These are phyloP conservation scores for Parazoanthus darwini DNA, from an alignment of 92 coral and sea anemone species.

Conservation along the genomic window DNA sequence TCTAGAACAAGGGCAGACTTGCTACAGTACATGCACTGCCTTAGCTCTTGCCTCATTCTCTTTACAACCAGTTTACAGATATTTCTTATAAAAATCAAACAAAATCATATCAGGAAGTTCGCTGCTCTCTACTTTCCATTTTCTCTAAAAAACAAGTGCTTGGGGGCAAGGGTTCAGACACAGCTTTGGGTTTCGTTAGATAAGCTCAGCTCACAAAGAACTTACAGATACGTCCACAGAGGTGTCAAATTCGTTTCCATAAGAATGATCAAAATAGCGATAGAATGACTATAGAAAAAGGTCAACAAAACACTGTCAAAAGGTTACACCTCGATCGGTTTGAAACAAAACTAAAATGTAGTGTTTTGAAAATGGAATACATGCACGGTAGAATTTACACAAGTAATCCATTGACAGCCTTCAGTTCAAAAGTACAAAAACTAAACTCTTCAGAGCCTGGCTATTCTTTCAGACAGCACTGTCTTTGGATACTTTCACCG, in stretches of 20 bases:
- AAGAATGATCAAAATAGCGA: not conserved
- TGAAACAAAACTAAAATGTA: not conserved
- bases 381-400: not conserved
- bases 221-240: not conserved
- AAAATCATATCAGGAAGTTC: too few relatives aligned
- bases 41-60: too few relatives aligned
- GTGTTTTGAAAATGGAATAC: too few relatives aligned
- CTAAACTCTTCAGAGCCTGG: not conserved
- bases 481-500: not conserved
- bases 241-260: constrained; percentile 4
- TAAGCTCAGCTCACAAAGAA: not conserved
- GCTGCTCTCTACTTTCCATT: not conserved
- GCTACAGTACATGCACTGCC: too few relatives aligned
- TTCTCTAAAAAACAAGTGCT: too few relatives aligned
- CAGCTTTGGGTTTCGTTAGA: not conserved
- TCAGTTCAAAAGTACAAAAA: too few relatives aligned
- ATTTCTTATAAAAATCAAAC: too few relatives aligned
- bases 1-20: too few relatives aligned
- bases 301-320: not conserved
- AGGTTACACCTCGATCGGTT: not conserved
- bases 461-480: not conserved
- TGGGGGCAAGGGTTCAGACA: not conserved
- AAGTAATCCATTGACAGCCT: not conserved
- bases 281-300: constrained; percentile 4
- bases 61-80: too few relatives aligned